Conservation (phyloP, 2,113 vertebrate genomes). For the Acanthochromis polyacanthus region DNA sequence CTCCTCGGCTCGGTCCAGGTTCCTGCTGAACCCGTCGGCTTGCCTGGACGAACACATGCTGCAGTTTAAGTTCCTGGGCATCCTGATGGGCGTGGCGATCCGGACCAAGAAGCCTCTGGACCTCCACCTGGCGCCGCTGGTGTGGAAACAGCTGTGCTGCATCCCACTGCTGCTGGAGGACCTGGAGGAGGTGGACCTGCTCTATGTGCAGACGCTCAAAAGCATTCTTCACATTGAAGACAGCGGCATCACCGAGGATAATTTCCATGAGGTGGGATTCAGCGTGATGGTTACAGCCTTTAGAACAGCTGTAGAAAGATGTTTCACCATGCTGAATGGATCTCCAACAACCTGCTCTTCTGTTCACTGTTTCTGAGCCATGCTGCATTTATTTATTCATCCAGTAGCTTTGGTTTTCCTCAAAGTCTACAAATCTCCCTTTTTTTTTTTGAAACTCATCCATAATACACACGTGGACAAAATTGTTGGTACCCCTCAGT, state of each 20-base stretch:
- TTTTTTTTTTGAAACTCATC: too few species aligned
- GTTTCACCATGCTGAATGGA: too few species aligned
- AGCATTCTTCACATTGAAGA: conserved; percentile 87
- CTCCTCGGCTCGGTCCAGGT: conserved; percentile 61
- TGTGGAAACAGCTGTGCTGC: conserved; percentile 89
- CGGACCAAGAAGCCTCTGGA: conserved; percentile 89
- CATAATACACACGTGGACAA: too few species aligned
- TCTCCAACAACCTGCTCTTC: too few species aligned
- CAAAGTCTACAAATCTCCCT: too few species aligned
- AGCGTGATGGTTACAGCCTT: too few species aligned
- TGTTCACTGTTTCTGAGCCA: too few species aligned
- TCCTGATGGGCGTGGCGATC: conserved; percentile 88
- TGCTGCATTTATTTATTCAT: too few species aligned
- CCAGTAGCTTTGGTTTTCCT: too few species aligned
- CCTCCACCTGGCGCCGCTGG: conserved; percentile 86
- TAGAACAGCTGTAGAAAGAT: too few species aligned
- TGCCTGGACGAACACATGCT: conserved; percentile 85
- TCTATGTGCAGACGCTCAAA: conserved; percentile 86
- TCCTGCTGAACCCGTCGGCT: conserved; percentile 85
- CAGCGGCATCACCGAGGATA: conserved; percentile 88
- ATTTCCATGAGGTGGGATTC: conserved; percentile 85
- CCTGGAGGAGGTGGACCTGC: conserved; percentile 88
- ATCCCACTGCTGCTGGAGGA: conserved; percentile 84
- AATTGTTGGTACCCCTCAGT: too few species aligned
- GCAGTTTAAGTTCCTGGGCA: conserved; percentile 87